Conservation (phyloP, 2,797 vertebrate species). For the Periophthalmus magnuspinnatus region DNA sequence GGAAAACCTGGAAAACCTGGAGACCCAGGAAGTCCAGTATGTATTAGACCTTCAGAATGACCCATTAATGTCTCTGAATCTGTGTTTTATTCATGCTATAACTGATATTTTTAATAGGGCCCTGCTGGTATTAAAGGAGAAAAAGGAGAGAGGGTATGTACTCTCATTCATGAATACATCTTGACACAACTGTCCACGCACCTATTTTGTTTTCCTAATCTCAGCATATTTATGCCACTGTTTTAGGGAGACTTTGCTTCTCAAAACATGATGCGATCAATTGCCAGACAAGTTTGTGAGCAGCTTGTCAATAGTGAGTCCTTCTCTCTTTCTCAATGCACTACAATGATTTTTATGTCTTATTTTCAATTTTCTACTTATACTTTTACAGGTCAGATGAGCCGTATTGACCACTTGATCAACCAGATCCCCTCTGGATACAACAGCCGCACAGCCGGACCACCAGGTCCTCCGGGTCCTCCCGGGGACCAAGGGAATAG, state of each 20-base stretch:
- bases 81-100: neutral
- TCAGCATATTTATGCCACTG: conserved; percentile 43
- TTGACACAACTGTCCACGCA: neutral
- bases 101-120: conserved; percentile 80
- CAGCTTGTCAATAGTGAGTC: conserved; percentile 94
- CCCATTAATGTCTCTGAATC: neutral
- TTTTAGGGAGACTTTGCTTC: conserved; percentile 93
- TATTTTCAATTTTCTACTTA: neutral
- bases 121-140: conserved; percentile 90
- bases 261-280: conserved; percentile 97
- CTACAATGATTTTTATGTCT: neutral
- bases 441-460: conserved; percentile 89
- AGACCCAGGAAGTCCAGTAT: conserved; percentile 88
- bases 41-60: conserved; percentile 48
- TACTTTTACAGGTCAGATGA: conserved; percentile 88
- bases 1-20: conserved; percentile 93
- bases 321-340: neutral
- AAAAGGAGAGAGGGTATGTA: conserved; percentile 93
- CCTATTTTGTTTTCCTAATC: neutral
- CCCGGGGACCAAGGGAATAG: conserved; percentile 83
- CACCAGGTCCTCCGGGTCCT: conserved; percentile 88
- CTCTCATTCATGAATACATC: neutral
- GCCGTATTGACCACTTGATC: conserved; percentile 91
- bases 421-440: conserved; percentile 98
- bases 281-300: conserved; percentile 99